Evolutionary conservation across 2,113 vertebrate genomes (phyloP).

Genomic region (Redunca redunca): DNA sequence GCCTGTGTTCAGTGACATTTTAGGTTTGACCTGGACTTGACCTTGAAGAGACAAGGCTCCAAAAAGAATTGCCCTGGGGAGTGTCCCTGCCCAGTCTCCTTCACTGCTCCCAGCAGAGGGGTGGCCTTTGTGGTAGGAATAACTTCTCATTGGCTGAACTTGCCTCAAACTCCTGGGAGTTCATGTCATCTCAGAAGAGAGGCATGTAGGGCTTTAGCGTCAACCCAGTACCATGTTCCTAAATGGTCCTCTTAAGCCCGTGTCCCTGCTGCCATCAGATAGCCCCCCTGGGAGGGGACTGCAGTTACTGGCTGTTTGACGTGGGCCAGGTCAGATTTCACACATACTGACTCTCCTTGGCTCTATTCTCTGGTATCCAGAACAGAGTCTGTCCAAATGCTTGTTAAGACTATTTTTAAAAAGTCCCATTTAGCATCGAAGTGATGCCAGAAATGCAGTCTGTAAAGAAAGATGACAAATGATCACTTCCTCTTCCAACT

Average conservation of each 20-base stretch:
- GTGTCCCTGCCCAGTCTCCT: not conserved
- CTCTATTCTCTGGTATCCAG: constrained; percentile 23
- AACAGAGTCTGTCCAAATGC: constrained; percentile 48
- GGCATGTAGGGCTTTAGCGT: not conserved
- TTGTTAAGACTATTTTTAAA: constrained; percentile 57
- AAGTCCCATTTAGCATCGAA: constrained; percentile 63
- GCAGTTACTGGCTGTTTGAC: not conserved
- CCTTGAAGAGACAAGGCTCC: not conserved
- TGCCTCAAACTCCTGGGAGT: not conserved
- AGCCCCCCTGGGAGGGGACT: not conserved
- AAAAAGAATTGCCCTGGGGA: not conserved
- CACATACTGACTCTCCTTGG: not conserved
- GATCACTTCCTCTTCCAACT: constrained; percentile 63
- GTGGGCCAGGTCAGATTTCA: not conserved
- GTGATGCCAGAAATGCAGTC: constrained; percentile 38
- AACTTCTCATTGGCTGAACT: not conserved
- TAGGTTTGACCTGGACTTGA: not conserved
- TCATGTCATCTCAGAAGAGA: not conserved
- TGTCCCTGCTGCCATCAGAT: not conserved
- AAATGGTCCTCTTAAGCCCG: not conserved
- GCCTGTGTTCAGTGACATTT: not conserved
- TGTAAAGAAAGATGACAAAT: constrained; percentile 41
- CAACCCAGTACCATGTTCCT: not conserved
- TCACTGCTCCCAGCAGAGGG: not conserved
- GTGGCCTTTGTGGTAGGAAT: not conserved